These are phyloP conservation scores for Protula sp. DNA, from an alignment of 2,888 invertebrate species.

Conservation along the genomic window DNA sequence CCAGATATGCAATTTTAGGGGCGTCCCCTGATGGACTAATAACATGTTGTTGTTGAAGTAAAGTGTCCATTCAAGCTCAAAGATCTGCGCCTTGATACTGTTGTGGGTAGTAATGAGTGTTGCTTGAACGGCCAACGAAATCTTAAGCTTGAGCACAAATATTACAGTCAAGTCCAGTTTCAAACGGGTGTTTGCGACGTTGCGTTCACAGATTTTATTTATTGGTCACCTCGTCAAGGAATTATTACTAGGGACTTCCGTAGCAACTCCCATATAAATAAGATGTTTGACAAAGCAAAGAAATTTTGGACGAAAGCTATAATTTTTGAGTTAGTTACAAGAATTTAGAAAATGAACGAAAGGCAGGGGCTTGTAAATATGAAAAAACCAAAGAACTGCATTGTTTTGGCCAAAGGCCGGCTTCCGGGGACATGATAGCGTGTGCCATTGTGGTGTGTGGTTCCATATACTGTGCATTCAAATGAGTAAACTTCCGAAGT, in stretches of 20 bases:
- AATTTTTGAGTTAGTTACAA: background rate
- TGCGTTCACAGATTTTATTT: background rate
- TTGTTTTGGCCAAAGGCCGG: background rate
- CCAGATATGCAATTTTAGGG: no score
- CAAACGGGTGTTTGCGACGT: background rate
- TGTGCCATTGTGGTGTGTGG: no score
- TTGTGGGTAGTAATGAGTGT: no score
- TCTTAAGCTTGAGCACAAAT: background rate
- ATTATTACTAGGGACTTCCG: background rate
- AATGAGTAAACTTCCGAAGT: no score
- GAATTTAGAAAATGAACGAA: background rate
- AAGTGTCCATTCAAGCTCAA: background rate
- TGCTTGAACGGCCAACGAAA: no score
- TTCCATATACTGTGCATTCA: no score
- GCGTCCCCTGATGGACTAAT: background rate
- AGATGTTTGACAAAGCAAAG: background rate
- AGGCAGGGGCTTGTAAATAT: background rate
- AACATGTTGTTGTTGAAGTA: background rate
- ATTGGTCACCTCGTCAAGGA: background rate
- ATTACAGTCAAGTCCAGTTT: background rate
- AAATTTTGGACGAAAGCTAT: background rate
- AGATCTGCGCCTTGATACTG: no score
- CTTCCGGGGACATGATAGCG: background rate
- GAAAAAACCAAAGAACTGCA: background rate
- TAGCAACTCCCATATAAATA: background rate